Evolutionary conservation across 2,113 vertebrate genomes (phyloP), one percentile per base, ranked within the genome.

Genomic region (Odobenus rosmarus): DNA sequence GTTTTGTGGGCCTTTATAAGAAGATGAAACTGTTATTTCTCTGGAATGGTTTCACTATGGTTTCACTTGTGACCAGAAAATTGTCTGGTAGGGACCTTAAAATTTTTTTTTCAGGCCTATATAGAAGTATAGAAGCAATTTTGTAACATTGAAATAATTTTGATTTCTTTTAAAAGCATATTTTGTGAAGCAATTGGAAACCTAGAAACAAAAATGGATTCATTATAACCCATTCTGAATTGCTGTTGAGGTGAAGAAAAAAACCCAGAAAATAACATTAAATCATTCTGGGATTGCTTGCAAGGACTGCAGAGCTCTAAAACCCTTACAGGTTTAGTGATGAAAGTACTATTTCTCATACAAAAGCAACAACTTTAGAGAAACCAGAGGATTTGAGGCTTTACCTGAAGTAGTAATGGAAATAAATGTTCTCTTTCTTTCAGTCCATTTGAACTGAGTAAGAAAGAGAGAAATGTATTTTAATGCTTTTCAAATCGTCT

Each of bases 181-280:
- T 92, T 98, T 97, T 96, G 62, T 84, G 64, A 97, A 94, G 96
- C 83, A 93, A 59, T 95, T 90, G 93, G 62, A 95, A 96, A 24
- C 55, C 51, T 87, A 83, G 95, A 97, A 90, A 94, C 28, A 89
- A 96, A 97, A 98, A 82, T 86, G 71, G 96, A 82, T 96, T 97
- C 90, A 94, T 97, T 97, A 94, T 96, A 96, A 97, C 94, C 95
- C 88, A 94, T 95, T 94, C 61, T 96, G 96, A 96, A 97, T 97
- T 96, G 80, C 90, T 88, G 61, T 79, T 77, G 84, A 88, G 92
- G 83, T 97, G 46, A 97, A 97, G 96, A 96, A 97, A 92, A 97
- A 96, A 96, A 61, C 49, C 36, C 76, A 96, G 90, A 95, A 98
- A 97, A 96, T 97, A 96, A 90, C 72, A 85, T 96, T 97, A 97